Base-by-base conservation (phyloP, 2,888 invertebrate species). In the Polydrusus pterygomalis region DNA sequence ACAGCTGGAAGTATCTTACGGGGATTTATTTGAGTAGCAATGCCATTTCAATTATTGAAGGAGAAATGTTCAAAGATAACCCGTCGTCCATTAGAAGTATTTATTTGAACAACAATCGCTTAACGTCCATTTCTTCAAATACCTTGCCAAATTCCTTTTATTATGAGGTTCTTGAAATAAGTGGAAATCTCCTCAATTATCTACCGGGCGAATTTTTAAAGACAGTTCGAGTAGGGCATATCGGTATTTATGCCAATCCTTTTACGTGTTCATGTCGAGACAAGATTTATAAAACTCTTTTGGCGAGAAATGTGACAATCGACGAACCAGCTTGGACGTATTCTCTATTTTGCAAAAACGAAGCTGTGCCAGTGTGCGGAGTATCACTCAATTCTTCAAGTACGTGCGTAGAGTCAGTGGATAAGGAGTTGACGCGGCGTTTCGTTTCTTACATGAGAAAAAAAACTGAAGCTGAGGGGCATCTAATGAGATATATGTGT, bases 191-290 rank as follows among this genome's bases (percentile, higher is more conserved):
- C 17, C 11, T 63, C 2, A 63, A 63, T 18, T 63, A 43, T 13
- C 40, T 63, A 11, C 45, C 63, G 11, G 45, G 18, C 9, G 38
- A 11, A 10, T 63, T 63, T 18, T 43, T 63, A 10, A n/a, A 38
- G 13, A 63, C 5, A 11, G 40, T 63, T 6, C 40, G 25, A 18
- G 20, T 11, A 0, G 17, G 43, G 1, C 18, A 43, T 20, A 34
- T 63, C 15, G 18, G 6, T 11, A 63, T 63, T 13, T 63, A 34
- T 18, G 63, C 45, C 20, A 63, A 63, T 18, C 63, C 63, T 18
- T 38, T 63, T 9, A 43, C 18, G 10, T 63, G 63, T 13, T 9
- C 20, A 6, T 63, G 63, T 18, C 18, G 40, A 15, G 18, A 63
- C 2, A 63, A 25, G n/a, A 63, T 63, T 9, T 11, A 43, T 11